Evolutionary conservation across 2,888 invertebrate species (phyloP), one percentile per base, ranked within the genome.

Genomic region (Synanthedon formicaeformis): DNA sequence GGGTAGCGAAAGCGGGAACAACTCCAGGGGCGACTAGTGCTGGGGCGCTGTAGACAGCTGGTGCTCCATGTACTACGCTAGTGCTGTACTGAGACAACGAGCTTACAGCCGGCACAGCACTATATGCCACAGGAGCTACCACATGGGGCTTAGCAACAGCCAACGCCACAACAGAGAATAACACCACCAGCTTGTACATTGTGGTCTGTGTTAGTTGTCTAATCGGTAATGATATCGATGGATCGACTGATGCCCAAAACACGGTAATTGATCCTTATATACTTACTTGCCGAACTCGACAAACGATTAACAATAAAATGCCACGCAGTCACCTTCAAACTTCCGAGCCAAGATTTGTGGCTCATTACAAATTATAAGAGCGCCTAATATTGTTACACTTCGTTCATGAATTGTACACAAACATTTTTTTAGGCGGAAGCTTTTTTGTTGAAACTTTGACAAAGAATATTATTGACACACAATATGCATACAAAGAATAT

Each of bases 111-210:
- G 72, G 72, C 53, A 64, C 61, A 40, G 62, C 62, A 56, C 69
- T 66, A 70, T 81, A 83, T 2, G 73, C 70, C 64, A 75, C 8
- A 1, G 80, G 80, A 16, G 69, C 66, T 54, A 78, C 66, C 45
- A 72, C 52, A 50, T 73, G 55, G 11, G 88, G 88, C 71, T 82
- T 88, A 71, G 91, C 91, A 59, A 81, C 88, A 59, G 86, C 90
- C 71, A 91, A 64, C 67, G 90, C 89, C 69, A 89, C 73, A 57
- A 90, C 77, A 67, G 89, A 89, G 73, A 89, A 89, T 86, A 91
- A 89, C 78, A 89, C 90, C 88, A 90, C 89, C 88, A 87, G 72
- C 74, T 86, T 86, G 70, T 66, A 81, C 87, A 88, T 87, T 67
- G 70, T 86, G 83, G 80, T 85, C 80, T 83, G 80, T 76, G 82